A percentile compares a stretch with the other conserved stretches of the same genome.
Evolutionary conservation across 1,140 invertebrate species (phyloP).

Genomic region (Anagrus nilaparvatae): DNA sequence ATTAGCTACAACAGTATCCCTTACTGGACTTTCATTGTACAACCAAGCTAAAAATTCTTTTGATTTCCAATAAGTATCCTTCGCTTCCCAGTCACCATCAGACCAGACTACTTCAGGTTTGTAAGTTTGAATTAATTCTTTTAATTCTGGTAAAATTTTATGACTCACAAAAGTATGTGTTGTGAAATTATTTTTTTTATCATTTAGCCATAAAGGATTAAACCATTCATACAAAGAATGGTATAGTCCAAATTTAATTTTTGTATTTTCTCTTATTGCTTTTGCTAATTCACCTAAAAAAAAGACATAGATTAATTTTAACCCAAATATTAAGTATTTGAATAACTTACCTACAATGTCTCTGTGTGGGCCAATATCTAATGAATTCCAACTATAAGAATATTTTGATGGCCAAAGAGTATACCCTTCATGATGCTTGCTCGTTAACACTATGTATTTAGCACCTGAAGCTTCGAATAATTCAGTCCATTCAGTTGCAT

Average conservation of each 20-base stretch:
- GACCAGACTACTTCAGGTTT: conserved; percentile 88
- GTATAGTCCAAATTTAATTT: conserved; percentile 75
- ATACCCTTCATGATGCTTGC: conserved; percentile 90
- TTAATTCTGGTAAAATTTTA: conserved; percentile 66
- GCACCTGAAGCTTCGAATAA: conserved; percentile 68
- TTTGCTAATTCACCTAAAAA: conserved; percentile 56
- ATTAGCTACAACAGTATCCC: conserved; percentile 78
- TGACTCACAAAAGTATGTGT: conserved; percentile 54
- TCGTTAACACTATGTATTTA: conserved; percentile 82
- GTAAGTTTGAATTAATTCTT: conserved; percentile 67
- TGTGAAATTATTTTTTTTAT: conserved; percentile 58
- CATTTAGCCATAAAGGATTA: conserved; percentile 71
- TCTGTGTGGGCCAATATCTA: conserved; percentile 73
- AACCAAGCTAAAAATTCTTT: conserved; percentile 82
- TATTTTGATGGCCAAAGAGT: conserved; percentile 80
- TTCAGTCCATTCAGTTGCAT: conserved; percentile 65
- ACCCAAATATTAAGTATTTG: too few relatives aligned
- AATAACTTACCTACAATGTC: conserved; percentile 74
- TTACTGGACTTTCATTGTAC: conserved; percentile 90
- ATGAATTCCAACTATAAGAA: conserved; percentile 83
- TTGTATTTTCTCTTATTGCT: conserved; percentile 54
- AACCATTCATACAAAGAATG: conserved; percentile 89
- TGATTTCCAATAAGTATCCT: conserved; percentile 71
- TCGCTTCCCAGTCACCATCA: conserved; percentile 82
- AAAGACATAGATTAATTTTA: too few relatives aligned